A percentile compares a stretch with the other conserved stretches of the same genome.
Evolutionary conservation across 2,797 vertebrate genomes (phyloP).

Genomic region (Schizopygopsis malacanthus): DNA sequence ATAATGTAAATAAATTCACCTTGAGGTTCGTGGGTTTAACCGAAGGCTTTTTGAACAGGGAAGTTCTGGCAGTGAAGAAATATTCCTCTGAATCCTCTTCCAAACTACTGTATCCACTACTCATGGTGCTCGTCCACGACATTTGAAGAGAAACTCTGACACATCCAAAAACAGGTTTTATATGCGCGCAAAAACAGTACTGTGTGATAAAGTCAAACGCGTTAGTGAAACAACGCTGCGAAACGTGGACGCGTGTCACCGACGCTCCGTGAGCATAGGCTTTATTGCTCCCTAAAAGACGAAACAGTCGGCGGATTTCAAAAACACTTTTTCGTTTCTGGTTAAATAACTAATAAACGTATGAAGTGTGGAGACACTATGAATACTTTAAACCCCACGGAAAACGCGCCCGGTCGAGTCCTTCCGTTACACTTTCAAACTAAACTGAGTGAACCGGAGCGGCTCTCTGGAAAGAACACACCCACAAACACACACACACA

Average conservation of each 20-base stretch:
- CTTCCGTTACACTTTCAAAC: background rate
- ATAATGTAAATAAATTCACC: constrained; percentile 56
- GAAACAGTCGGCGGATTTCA: background rate
- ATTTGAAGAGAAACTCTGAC: constrained; percentile 69
- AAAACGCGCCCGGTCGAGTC: background rate
- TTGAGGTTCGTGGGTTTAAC: constrained; percentile 79
- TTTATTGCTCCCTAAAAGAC: constrained; percentile 1
- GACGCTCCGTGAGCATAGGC: background rate
- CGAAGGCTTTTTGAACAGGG: constrained; percentile 89
- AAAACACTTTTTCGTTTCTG: background rate
- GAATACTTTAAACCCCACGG: background rate
- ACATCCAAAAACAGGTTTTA: constrained; percentile 24
- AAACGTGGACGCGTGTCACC: background rate
- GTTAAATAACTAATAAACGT: background rate
- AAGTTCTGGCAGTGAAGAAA: constrained; percentile 97
- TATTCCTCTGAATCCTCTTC: constrained; percentile 96
- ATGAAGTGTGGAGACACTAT: background rate
- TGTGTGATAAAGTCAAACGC: background rate
- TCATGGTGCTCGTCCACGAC: constrained; percentile 96
- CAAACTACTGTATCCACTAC: constrained; percentile 97
- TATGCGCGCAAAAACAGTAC: constrained; percentile 8
- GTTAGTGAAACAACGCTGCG: background rate
- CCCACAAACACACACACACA: constrained; percentile 22
- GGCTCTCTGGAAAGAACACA: background rate
- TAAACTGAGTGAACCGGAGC: background rate